These are phyloP conservation scores for Bombus consobrinus DNA, from an alignment of 1,140 invertebrate species.

Conservation along the genomic window DNA sequence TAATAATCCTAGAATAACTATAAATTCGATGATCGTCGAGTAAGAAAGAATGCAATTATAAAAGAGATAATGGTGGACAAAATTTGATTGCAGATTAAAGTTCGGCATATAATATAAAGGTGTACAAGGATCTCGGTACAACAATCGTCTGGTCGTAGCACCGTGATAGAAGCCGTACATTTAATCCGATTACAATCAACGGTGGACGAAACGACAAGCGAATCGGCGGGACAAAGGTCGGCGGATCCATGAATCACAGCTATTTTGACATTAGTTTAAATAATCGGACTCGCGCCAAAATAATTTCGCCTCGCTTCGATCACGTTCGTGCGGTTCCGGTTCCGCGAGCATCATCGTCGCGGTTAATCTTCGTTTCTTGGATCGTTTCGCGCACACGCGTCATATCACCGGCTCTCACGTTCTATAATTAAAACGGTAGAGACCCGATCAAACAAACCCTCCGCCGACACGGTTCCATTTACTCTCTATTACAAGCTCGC, in stretches of 20 bases:
- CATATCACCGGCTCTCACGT: constrained; percentile 16
- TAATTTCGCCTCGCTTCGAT: constrained; percentile 9
- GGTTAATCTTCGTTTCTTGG: constrained; percentile 30
- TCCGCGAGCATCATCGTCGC: constrained; percentile 28
- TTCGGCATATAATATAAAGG: too few relatives aligned
- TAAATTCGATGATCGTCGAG: background rate
- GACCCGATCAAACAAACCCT: constrained; percentile 36
- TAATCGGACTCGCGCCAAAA: constrained; percentile 31
- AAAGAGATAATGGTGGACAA: background rate
- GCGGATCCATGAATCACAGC: constrained; percentile 9
- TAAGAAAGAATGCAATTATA: background rate
- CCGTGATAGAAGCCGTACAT: too few relatives aligned
- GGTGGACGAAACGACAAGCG: background rate
- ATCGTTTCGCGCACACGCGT: constrained; percentile 21
- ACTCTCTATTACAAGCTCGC: background rate
- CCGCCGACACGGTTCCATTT: background rate
- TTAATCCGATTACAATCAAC: background rate
- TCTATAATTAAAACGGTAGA: constrained; percentile 44
- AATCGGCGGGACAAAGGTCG: constrained; percentile 3
- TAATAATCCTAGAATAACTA: background rate
- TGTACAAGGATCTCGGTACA: too few relatives aligned
- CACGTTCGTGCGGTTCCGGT: constrained; percentile 19
- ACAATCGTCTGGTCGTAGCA: too few relatives aligned
- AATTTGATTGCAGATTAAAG: background rate
- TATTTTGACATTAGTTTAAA: constrained; percentile 30